Conservation (phyloP, 1,140 invertebrate species). For the Rhyacophila brunnea region DNA sequence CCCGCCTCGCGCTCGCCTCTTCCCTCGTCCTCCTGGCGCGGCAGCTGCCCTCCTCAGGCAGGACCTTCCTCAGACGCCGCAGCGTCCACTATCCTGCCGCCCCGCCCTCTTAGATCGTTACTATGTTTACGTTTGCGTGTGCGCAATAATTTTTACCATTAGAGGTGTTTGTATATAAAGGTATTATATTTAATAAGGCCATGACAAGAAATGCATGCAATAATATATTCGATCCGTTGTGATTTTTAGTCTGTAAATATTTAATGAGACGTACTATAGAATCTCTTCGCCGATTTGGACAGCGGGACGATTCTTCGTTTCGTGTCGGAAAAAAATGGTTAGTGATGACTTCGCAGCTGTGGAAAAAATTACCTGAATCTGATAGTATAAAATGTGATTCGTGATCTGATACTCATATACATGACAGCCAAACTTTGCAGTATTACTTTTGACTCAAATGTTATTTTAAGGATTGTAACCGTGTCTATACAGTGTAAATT, state of each 20-base stretch:
- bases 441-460: constrained; percentile 27
- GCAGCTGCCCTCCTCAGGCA: constrained; percentile 60
- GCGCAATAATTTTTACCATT: background rate
- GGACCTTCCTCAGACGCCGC: constrained; percentile 62
- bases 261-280: background rate
- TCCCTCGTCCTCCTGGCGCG: constrained; percentile 69
- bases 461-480: constrained; percentile 23
- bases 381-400: background rate
- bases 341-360: background rate
- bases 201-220: constrained; percentile 5
- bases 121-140: background rate
- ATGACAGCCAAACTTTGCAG: constrained; percentile 28
- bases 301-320: background rate
- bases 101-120: constrained; percentile 28
- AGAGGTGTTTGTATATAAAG: constrained; percentile 20
- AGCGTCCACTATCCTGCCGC: constrained; percentile 55
- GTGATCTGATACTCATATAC: constrained; percentile 24
- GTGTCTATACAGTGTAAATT: constrained; percentile 23
- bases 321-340: background rate
- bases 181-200: constrained; percentile 15
- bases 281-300: background rate
- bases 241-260: background rate
- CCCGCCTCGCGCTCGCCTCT: constrained; percentile 71
- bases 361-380: background rate
- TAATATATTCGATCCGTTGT: background rate